These are phyloP conservation scores for Pteruthius melanotis DNA, from an alignment of 2,113 vertebrate genomes.

Conservation along the genomic window DNA sequence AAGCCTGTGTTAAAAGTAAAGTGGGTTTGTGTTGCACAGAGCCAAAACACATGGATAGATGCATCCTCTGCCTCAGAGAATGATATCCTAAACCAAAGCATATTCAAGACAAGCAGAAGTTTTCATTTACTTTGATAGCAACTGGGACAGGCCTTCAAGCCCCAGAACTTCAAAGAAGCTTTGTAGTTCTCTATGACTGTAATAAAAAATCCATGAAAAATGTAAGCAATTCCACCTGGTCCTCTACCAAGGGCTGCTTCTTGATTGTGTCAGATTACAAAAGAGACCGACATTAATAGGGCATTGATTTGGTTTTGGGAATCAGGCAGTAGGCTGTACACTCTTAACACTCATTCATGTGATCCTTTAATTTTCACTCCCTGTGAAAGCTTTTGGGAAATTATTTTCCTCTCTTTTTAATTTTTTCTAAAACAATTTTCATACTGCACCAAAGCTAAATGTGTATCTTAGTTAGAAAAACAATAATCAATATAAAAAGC, in stretches of 20 bases:
- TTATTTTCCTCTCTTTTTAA: not conserved
- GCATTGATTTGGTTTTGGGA: not conserved
- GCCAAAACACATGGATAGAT: not conserved
- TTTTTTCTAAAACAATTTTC: not conserved
- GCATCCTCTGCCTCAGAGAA: not conserved
- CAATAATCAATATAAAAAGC: not conserved
- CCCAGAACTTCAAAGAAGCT: not conserved
- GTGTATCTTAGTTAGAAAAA: not conserved
- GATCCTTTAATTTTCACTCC: not conserved
- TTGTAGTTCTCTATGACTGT: not conserved
- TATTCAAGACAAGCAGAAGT: not conserved
- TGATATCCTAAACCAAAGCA: not conserved
- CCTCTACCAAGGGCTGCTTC: not conserved
- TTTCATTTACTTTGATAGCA: not conserved
- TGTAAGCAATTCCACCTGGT: not conserved
- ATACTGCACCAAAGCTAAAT: not conserved
- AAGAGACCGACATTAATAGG: not conserved
- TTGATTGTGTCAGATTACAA: not conserved
- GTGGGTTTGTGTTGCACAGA: not conserved
- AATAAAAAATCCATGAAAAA: not conserved
- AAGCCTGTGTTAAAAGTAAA: not conserved
- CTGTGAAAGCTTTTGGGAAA: not conserved
- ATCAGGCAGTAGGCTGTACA: not conserved
- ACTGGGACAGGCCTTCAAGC: not conserved
- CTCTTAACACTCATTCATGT: not conserved